These are phyloP conservation scores for Thumatha senex DNA, from an alignment of 2,888 invertebrate genomes.

Conservation along the genomic window DNA sequence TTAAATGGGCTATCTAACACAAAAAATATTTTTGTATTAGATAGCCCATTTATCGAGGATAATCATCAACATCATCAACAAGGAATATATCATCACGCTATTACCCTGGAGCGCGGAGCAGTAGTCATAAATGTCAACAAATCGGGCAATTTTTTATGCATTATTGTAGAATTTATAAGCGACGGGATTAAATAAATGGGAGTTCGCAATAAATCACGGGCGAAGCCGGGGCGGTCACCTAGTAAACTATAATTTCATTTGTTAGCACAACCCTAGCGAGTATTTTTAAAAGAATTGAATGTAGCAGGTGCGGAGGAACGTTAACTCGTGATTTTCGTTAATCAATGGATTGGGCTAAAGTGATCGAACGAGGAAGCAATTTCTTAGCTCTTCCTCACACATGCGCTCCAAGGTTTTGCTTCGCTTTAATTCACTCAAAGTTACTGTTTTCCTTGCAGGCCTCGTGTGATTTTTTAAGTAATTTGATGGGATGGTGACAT, in stretches of 20 bases:
- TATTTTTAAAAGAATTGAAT: slow-evolving; percentile 54
- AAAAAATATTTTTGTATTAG: too few species aligned
- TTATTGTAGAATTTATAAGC: too few species aligned
- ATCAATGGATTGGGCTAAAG: slow-evolving; percentile 64
- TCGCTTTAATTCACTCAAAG: slow-evolving; percentile 25
- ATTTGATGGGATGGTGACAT: slow-evolving; percentile 3
- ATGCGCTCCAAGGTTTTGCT: slow-evolving; percentile 34
- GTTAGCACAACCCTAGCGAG: slow-evolving; percentile 30
- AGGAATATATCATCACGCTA: too few species aligned
- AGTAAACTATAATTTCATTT: background rate
- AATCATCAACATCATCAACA: too few species aligned
- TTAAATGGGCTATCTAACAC: too few species aligned
- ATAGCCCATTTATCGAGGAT: too few species aligned
- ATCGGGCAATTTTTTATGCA: too few species aligned
- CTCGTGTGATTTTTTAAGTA: slow-evolving; percentile 28
- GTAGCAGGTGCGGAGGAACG: slow-evolving; percentile 55
- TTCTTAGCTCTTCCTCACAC: slow-evolving; percentile 58
- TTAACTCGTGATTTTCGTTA: slow-evolving; percentile 69
- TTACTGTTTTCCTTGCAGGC: slow-evolving; percentile 28
- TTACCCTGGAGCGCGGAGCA: too few species aligned
- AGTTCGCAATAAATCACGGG: too few species aligned
- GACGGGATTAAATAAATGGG: too few species aligned
- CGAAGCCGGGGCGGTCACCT: too few species aligned
- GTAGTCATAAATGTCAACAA: too few species aligned
- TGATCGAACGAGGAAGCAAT: slow-evolving; percentile 61